Evolutionary conservation across 2,888 invertebrate species (phyloP), one percentile per base, ranked within the genome.

Genomic region (Callyntrura guangdongensis): DNA sequence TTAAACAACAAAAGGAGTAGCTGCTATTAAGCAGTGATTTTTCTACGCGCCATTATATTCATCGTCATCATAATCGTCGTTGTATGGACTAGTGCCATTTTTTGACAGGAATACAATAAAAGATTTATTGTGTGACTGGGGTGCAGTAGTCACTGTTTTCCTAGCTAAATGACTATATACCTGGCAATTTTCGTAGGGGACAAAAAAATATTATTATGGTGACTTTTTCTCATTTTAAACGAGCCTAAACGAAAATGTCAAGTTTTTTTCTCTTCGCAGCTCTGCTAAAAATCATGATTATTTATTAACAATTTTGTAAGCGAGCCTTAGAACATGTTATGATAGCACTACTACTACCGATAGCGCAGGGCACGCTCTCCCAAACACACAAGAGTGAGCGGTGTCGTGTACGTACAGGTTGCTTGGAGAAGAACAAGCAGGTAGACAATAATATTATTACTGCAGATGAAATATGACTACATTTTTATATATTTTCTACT

Each of bases 51-150:
- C 36, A 36, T 36, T 36, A 36, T 36, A 2, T 36, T 36, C 36
- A 36, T 36, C 36, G 36, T 36, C 36, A 36, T 36, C 36, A 36
- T 36, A 36, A 36, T 36, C 36, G 36, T 36, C 36, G 6, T 2
- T 36, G 36, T 36, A 36, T 36, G 36, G 36, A 36, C 36, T 4
- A 49, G 74, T 74, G 74, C 22, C 74, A 74, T 47, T 74, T 74
- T 74, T 74, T 74, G 74, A 74, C 74, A 74, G 49, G 74, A 74
- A 74, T 49, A 74, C 22, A 74, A 74, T 74, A 47, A 47, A 49
- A 74, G 74, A 74, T 74, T 74, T 74, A 74, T 74, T 49, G 74
- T 47, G 49, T 20, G 49, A 49, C 49, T 74, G 49, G 74, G 74
- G 74, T 74, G 74, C 74, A 74, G 74, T 72, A 20, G 20, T 22